Evolutionary conservation across 2,797 vertebrate species (phyloP).

Genomic region (Numenius phaeopus): DNA sequence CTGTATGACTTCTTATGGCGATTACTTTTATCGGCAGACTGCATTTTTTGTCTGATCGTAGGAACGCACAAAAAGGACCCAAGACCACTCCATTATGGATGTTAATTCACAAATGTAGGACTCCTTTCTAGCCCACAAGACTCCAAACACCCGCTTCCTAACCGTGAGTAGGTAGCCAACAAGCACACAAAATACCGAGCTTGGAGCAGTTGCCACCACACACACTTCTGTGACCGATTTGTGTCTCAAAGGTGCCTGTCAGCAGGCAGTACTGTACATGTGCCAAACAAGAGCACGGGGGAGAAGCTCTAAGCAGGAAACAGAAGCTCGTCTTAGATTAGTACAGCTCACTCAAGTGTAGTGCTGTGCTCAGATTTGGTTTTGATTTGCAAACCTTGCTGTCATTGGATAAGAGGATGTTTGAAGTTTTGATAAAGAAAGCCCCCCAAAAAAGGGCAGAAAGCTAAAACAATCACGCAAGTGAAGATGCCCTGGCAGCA

Average conservation of each 20-base stretch:
- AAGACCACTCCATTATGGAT: fast-evolving
- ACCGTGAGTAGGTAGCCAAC: background rate
- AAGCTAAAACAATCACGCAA: background rate
- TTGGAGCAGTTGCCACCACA: background rate
- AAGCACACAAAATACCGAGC: background rate
- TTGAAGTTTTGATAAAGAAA: background rate
- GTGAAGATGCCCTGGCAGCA: background rate
- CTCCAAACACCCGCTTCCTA: background rate
- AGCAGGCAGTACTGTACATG: background rate
- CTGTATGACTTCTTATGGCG: background rate
- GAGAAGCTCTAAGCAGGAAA: conserved; percentile 60
- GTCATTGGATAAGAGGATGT: background rate
- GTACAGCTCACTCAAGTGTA: conserved; percentile 31
- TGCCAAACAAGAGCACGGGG: background rate
- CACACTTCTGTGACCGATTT: background rate
- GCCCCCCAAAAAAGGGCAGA: background rate
- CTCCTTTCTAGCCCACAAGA: background rate
- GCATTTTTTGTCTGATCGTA: background rate
- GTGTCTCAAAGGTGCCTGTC: conserved; percentile 18
- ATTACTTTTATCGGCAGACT: background rate
- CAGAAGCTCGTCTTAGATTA: conserved; percentile 48
- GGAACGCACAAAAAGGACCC: background rate
- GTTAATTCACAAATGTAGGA: background rate
- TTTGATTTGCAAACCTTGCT: conserved; percentile 21
- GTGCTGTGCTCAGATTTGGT: conserved; percentile 55